These are phyloP conservation scores for Phyllotreta cruciferae DNA, from an alignment of 2,888 invertebrate genomes.

Conservation along the genomic window DNA sequence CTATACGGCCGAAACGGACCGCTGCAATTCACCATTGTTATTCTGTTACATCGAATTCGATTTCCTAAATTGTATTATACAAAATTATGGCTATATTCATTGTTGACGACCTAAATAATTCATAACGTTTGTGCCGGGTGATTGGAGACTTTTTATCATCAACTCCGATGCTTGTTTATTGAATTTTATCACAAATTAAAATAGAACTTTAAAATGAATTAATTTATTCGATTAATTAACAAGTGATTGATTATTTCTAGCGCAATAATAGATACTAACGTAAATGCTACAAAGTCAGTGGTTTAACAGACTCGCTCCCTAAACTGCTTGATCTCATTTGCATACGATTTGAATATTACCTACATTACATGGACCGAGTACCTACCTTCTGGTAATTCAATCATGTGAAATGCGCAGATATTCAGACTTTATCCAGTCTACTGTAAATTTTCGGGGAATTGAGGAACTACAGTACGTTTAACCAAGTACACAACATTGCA, in stretches of 20 bases:
- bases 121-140: too few relatives aligned
- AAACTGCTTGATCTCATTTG: slow-evolving; percentile 27
- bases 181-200: slow-evolving; percentile 6
- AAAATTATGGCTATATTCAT: too few relatives aligned
- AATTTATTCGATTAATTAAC: too few relatives aligned
- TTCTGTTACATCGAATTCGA: too few relatives aligned
- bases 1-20: too few relatives aligned
- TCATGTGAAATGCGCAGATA: slow-evolving; percentile 22
- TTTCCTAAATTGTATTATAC: too few relatives aligned
- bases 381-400: slow-evolving; percentile 23
- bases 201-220: slow-evolving; percentile 4
- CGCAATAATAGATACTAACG: neutral
- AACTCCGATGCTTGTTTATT: too few relatives aligned
- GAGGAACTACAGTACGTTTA: neutral
- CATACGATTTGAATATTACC: slow-evolving; percentile 28
- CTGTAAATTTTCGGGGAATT: slow-evolving; percentile 13
- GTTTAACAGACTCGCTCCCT: slow-evolving; percentile 3
- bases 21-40: too few relatives aligned
- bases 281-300: slow-evolving; percentile 4
- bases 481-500: slow-evolving; percentile 1
- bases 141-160: too few relatives aligned
- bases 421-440: slow-evolving; percentile 18
- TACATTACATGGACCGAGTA: slow-evolving; percentile 28
- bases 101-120: too few relatives aligned
- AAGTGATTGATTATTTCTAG: neutral